These are phyloP conservation scores for Sebastes goodei DNA, from an alignment of 2,797 vertebrate species.

Conservation along the genomic window DNA sequence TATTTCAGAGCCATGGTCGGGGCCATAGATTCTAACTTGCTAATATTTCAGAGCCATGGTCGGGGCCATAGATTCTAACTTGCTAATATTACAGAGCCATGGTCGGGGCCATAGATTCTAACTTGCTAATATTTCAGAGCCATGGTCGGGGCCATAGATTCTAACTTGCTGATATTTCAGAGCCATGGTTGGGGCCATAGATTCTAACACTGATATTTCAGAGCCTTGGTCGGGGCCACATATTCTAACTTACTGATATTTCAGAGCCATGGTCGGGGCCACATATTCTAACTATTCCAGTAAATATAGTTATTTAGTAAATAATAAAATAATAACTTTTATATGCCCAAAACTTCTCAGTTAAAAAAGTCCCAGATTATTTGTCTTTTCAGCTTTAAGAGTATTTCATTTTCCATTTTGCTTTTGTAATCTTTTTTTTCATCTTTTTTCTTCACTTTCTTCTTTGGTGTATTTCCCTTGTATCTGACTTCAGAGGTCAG, in stretches of 20 bases:
- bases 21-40: too few species aligned
- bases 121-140: accelerated
- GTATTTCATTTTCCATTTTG: not conserved
- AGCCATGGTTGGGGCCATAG: too few species aligned
- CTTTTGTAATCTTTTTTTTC: not conserved
- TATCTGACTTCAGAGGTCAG: not conserved
- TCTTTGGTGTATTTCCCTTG: not conserved
- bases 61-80: accelerated
- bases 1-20: too few species aligned
- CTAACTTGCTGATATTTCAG: too few species aligned
- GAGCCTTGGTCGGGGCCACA: too few species aligned
- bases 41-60: too few species aligned
- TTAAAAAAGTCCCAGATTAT: not conserved
- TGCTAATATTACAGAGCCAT: accelerated
- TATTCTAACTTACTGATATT: too few species aligned
- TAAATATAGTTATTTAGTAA: too few species aligned
- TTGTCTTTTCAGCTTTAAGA: not conserved
- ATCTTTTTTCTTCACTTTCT: not conserved
- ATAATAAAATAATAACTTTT: not conserved
- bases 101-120: accelerated
- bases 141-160: too few species aligned
- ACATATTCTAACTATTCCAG: too few species aligned
- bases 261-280: too few species aligned
- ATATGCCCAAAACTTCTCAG: not conserved
- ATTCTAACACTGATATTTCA: too few species aligned